Conservation (phyloP, 2,797 vertebrate species). For the Gambelia wislizenii region DNA sequence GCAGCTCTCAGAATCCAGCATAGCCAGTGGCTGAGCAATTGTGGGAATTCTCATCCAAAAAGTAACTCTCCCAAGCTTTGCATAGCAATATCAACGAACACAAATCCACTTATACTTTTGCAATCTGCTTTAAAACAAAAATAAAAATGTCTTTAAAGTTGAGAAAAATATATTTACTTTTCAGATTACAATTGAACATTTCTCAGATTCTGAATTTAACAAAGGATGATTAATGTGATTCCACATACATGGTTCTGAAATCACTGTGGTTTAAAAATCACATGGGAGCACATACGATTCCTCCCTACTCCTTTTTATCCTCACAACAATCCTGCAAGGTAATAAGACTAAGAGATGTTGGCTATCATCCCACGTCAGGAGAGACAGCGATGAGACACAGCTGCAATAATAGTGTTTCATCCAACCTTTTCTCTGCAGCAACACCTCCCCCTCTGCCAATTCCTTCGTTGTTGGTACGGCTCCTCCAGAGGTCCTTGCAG, state of each 20-base stretch:
- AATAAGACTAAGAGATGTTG: background rate
- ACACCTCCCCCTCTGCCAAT: too few relatives aligned
- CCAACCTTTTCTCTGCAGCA: too few relatives aligned
- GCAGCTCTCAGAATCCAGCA: too few relatives aligned
- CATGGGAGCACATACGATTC: background rate
- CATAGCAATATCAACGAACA: background rate
- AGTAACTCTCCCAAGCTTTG: too few relatives aligned
- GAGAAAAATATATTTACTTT: background rate
- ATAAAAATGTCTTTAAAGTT: background rate
- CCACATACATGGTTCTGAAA: background rate
- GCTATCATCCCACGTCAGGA: too few relatives aligned
- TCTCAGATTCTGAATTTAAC: background rate
- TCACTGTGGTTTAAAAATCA: background rate
- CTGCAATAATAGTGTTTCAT: too few relatives aligned
- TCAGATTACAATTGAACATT: background rate
- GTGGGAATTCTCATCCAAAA: too few relatives aligned
- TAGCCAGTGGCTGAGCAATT: too few relatives aligned
- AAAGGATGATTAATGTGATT: background rate
- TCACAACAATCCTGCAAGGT: background rate
- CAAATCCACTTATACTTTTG: background rate
- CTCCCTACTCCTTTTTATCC: background rate
- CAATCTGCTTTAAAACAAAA: background rate
- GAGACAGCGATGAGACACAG: too few relatives aligned
- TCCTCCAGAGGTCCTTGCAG: too few relatives aligned
- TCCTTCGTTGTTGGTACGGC: too few relatives aligned